A percentile compares a stretch with the other conserved stretches of the same genome.
Evolutionary conservation across 2,888 invertebrate species (phyloP).

Genomic region (Dicyrtomina minuta): DNA sequence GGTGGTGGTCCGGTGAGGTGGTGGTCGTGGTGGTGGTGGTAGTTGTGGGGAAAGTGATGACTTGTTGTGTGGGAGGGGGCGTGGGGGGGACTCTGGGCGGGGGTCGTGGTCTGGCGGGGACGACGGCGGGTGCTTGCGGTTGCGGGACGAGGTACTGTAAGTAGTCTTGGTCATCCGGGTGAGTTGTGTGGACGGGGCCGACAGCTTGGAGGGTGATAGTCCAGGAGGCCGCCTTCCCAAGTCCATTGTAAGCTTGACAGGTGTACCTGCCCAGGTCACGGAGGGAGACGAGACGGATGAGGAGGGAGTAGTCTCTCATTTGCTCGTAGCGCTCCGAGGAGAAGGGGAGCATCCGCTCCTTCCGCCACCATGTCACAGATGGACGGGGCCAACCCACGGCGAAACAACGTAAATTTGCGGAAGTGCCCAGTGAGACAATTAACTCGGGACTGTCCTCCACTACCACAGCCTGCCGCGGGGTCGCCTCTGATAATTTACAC

Average conservation of each 20-base stretch:
- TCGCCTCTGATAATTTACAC: slow-evolving; percentile 61
- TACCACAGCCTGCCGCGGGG: slow-evolving; percentile 64
- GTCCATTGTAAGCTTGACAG: slow-evolving; percentile 85
- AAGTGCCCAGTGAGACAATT: slow-evolving; percentile 70
- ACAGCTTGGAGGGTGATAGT: slow-evolving; percentile 71
- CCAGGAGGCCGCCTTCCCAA: slow-evolving; percentile 75
- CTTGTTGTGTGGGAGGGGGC: not conserved
- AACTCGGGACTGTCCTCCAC: slow-evolving; percentile 68
- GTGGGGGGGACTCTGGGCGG: slow-evolving; percentile 25
- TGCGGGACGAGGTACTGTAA: slow-evolving; percentile 64
- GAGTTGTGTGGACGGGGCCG: slow-evolving; percentile 65
- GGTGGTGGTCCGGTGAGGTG: not conserved
- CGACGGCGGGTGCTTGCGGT: slow-evolving; percentile 18
- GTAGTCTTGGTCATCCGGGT: slow-evolving; percentile 63
- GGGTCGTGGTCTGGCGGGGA: slow-evolving; percentile 2
- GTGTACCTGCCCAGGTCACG: slow-evolving; percentile 80
- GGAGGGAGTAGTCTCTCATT: slow-evolving; percentile 70
- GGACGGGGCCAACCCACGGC: slow-evolving; percentile 81
- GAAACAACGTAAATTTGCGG: slow-evolving; percentile 73
- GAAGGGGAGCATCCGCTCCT: slow-evolving; percentile 72
- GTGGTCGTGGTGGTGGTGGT: slow-evolving; percentile 17
- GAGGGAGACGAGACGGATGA: slow-evolving; percentile 70
- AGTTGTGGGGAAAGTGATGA: slow-evolving; percentile 13
- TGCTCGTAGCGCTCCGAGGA: slow-evolving; percentile 70
- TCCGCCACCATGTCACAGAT: slow-evolving; percentile 80